phyloP scores from a whole-genome alignment of 2,888 invertebrate species.

The Ochropleura leucogaster region DNA sequence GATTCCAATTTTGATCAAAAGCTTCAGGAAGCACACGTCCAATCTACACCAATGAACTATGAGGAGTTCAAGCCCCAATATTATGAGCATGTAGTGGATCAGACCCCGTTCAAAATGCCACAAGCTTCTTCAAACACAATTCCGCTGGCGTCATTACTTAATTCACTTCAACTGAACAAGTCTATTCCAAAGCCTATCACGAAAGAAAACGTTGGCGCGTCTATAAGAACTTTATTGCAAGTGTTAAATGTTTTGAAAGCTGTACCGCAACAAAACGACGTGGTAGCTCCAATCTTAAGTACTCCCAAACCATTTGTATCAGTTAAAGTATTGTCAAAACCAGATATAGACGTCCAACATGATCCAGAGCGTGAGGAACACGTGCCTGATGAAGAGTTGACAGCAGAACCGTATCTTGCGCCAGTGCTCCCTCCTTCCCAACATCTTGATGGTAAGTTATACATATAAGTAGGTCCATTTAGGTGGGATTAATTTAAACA shows the following conservation, averaged over 20 bases:
- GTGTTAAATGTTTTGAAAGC: slow-evolving; percentile 93
- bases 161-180: slow-evolving; percentile 94
- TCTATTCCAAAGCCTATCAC: slow-evolving; percentile 94
- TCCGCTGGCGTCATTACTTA: slow-evolving; percentile 90
- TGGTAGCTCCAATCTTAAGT: slow-evolving; percentile 79
- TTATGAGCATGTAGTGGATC: slow-evolving; percentile 79
- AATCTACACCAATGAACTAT: slow-evolving; percentile 67
- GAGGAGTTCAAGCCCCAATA: slow-evolving; percentile 75
- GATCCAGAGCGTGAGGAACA: slow-evolving; percentile 36
- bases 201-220: slow-evolving; percentile 94
- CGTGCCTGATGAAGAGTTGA: slow-evolving; percentile 71
- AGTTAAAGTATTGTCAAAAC: slow-evolving; percentile 72
- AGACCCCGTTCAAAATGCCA: slow-evolving; percentile 69
- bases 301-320: slow-evolving; percentile 82
- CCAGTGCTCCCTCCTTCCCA: slow-evolving; percentile 83
- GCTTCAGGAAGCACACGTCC: slow-evolving; percentile 67
- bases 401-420: slow-evolving; percentile 82
- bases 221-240: slow-evolving; percentile 94
- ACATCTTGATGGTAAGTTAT: slow-evolving; percentile 83
- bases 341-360: slow-evolving; percentile 60
- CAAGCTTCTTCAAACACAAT: slow-evolving; percentile 73
- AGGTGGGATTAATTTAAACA: background rate
- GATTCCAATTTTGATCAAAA: slow-evolving; percentile 70
- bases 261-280: slow-evolving; percentile 81
- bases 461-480: background rate